A percentile compares a stretch with the other conserved stretches of the same genome.
These are phyloP conservation scores for Micromys minutus DNA, from an alignment of 2,113 vertebrate genomes.

Conservation along the genomic window DNA sequence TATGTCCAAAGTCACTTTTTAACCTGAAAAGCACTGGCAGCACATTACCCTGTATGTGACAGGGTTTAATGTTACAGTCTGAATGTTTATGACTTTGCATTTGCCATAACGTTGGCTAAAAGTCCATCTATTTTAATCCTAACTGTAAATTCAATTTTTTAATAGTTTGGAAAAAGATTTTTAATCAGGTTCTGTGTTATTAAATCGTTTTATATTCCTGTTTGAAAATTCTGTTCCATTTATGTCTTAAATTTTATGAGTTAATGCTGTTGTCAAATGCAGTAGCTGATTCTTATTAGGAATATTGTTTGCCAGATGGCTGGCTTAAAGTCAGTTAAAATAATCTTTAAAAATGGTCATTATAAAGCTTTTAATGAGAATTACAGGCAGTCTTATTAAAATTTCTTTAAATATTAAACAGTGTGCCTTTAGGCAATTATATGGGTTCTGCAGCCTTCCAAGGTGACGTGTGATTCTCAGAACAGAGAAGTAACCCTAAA, in stretches of 20 bases:
- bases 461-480: conserved; percentile 53
- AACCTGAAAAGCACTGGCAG: conserved; percentile 52
- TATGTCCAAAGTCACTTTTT: conserved; percentile 65
- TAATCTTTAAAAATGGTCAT: conserved; percentile 80
- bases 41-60: conserved; percentile 52
- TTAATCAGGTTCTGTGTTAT: conserved; percentile 64
- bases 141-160: conserved; percentile 67
- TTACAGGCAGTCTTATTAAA: conserved; percentile 76
- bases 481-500: conserved; percentile 55
- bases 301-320: conserved; percentile 83
- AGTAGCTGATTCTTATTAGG: conserved; percentile 82
- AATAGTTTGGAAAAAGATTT: conserved; percentile 70
- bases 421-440: conserved; percentile 71
- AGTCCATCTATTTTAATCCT: conserved; percentile 67
- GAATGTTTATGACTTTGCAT: conserved; percentile 51
- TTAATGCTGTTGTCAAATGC: conserved; percentile 74
- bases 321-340: conserved; percentile 83
- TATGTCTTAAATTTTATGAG: conserved; percentile 74
- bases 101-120: conserved; percentile 60
- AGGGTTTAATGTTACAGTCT: conserved; percentile 53
- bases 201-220: conserved; percentile 72
- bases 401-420: conserved; percentile 78
- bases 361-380: conserved; percentile 78
- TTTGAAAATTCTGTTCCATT: conserved; percentile 72
- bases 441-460: conserved; percentile 58